These are phyloP conservation scores for Colistium nudipinnis DNA, from an alignment of 2,113 vertebrate genomes.

Conservation along the genomic window DNA sequence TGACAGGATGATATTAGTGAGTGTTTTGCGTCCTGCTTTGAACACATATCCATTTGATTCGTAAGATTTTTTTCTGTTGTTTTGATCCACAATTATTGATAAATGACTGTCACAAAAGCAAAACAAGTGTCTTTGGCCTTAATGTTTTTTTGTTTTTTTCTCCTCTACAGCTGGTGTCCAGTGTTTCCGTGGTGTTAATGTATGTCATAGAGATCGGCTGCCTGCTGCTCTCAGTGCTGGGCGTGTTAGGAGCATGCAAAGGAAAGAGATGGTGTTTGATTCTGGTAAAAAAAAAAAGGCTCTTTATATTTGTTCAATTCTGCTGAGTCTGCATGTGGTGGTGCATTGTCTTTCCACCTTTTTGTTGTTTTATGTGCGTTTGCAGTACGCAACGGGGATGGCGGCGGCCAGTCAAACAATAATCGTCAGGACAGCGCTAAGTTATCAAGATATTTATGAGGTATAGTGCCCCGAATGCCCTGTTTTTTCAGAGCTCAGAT, in stretches of 20 bases:
- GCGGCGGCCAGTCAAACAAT: constrained; percentile 77
- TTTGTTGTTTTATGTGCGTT: neutral
- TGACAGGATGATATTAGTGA: neutral
- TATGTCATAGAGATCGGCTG: constrained; percentile 72
- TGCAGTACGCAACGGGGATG: constrained; percentile 75
- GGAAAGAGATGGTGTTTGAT: constrained; percentile 78
- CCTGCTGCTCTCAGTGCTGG: constrained; percentile 75
- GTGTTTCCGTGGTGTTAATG: constrained; percentile 65
- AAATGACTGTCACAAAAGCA: neutral
- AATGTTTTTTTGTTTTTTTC: constrained; percentile 2
- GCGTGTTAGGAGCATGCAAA: constrained; percentile 68
- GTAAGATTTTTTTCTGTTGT: neutral
- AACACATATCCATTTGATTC: neutral
- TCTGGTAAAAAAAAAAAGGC: constrained; percentile 59
- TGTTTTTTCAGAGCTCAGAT: neutral
- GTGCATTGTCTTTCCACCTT: neutral
- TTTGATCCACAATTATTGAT: neutral
- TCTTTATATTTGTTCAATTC: too few relatives aligned
- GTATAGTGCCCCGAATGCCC: constrained; percentile 26
- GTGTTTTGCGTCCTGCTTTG: neutral
- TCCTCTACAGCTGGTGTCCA: constrained; percentile 71
- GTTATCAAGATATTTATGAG: constrained; percentile 76
- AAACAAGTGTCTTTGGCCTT: neutral
- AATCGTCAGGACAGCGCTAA: constrained; percentile 71
- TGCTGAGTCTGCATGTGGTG: neutral